These are phyloP conservation scores for Aleadryas rufinucha DNA, from an alignment of 2,113 vertebrate genomes.

Conservation along the genomic window DNA sequence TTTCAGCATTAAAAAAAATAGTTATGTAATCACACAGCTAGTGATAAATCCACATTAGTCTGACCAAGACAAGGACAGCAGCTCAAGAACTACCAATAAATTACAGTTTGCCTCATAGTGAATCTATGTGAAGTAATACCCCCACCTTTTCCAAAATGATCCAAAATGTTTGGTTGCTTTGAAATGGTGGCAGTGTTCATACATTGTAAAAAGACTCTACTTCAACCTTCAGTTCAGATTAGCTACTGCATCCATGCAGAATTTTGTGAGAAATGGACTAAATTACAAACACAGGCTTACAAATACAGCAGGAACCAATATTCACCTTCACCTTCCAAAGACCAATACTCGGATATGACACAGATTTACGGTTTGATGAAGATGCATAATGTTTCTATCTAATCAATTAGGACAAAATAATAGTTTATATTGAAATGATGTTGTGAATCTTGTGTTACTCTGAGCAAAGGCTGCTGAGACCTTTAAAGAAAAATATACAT, in stretches of 20 bases:
- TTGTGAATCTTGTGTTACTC: neutral
- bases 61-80: neutral
- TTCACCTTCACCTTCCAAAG: neutral
- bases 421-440: neutral
- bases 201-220: neutral
- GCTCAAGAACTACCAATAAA: neutral
- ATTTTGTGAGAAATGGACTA: neutral
- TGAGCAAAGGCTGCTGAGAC: neutral
- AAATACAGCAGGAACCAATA: neutral
- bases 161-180: neutral
- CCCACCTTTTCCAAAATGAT: neutral
- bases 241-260: neutral
- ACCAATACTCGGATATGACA: neutral
- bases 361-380: neutral
- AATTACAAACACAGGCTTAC: neutral
- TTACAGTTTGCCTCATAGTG: neutral
- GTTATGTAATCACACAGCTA: neutral
- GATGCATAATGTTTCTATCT: neutral
- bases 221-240: neutral
- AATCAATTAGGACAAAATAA: neutral
- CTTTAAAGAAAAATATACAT: neutral
- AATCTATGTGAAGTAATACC: neutral
- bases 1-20: neutral
- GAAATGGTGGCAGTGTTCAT: neutral
- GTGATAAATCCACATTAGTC: neutral